Base-by-base conservation (phyloP, 2,113 vertebrate genomes). In the Melanostigma gelatinosum region DNA sequence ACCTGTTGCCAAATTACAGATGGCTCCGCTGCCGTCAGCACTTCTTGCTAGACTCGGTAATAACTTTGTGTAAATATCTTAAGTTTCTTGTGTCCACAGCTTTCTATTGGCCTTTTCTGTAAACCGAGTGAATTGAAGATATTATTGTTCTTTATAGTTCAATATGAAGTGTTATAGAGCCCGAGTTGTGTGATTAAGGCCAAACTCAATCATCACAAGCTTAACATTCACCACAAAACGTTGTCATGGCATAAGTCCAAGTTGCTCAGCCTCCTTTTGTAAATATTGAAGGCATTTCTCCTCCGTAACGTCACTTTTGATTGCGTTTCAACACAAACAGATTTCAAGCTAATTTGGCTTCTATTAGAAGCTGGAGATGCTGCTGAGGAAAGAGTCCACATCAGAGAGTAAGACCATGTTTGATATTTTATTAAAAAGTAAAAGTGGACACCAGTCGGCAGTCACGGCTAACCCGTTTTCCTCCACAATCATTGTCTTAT, bases 371-470 rank as follows among this genome's bases (percentile, higher is more conserved):
- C 36, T 32, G 40, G 58, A 36, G 36, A 69, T 64, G 60, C 64
- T 76, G 66, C 72, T 15, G 62, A 79, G 61, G 65, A 76, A 83
- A 82, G 16, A 87, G 29, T 34, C 66, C 60, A 84, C 79, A 79
- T 36, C 77, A 82, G 46, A 79, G 70, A 79, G 69, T 63, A 57
- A 71, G 57, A 80, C 52, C 67, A 66, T 61, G 79, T 85, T 89
- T 82, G 75, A 88, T 67, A 73, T 93, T 93, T 94, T 93, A 94
- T 93, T 94, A 85, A 89, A 94, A 93, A 91, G 86, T 82, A 80
- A 87, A 83, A 79, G 64, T 84, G 87, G 84, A 88, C 85, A 88
- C 81, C 73, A 75, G 64, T 79, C 52, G 29, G 50, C 46, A 62
- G 61, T 79, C 61, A 74, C 50, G 18, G 70, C 61, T 40, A 40